phyloP scores from a whole-genome alignment of 2,113 vertebrate species.

The Manacus vitellinus region DNA sequence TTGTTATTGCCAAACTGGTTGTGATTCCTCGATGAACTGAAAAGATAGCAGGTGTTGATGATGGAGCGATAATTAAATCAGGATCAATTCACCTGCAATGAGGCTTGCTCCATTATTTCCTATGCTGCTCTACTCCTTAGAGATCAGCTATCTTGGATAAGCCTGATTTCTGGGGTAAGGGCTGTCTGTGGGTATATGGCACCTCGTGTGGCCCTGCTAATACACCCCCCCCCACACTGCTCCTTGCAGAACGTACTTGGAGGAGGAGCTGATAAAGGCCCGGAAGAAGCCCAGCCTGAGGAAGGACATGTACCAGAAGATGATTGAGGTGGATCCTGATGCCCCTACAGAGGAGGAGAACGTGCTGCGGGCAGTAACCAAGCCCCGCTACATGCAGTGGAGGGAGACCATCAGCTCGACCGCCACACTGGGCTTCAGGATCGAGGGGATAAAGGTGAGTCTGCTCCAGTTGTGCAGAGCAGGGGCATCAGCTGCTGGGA shows the following conservation, averaged over 20 bases:
- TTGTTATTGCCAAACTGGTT: neutral
- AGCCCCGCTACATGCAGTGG: conserved; percentile 99
- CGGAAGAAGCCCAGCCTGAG: conserved; percentile 93
- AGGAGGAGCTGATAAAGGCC: conserved; percentile 95
- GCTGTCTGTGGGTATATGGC: neutral
- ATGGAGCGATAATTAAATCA: neutral
- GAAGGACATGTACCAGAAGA: conserved; percentile 97
- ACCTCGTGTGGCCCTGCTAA: accelerated
- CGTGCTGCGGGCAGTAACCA: conserved; percentile 86
- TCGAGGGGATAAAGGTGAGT: conserved; percentile 96
- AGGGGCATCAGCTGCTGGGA: neutral
- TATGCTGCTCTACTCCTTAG: neutral
- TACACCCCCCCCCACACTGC: no score
- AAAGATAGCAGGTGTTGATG: neutral
- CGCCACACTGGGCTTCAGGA: conserved; percentile 91
- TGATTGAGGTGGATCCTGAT: conserved; percentile 90
- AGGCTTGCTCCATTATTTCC: neutral
- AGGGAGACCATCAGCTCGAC: conserved; percentile 98
- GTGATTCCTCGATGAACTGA: neutral
- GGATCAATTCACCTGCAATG: accelerated
- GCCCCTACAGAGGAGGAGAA: conserved; percentile 89
- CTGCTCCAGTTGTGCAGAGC: neutral
- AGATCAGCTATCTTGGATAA: neutral
- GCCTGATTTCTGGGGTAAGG: neutral
- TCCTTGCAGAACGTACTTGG: conserved; percentile 87